Base-by-base conservation (phyloP, 35 echinoderm and acorn worm species). In the Amphiura filiformis region DNA sequence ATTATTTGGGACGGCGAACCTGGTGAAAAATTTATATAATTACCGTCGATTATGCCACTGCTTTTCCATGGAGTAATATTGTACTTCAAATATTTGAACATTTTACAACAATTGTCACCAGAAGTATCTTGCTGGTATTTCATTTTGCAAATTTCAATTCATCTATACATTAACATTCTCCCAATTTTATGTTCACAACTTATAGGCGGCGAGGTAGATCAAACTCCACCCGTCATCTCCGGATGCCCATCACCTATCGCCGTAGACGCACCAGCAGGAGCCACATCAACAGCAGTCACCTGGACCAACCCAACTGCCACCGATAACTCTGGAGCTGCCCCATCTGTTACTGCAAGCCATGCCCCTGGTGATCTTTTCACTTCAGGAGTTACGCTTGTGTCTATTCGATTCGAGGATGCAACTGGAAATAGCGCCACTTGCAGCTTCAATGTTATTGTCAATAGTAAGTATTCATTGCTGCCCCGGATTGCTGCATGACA, bases 241-340 rank as follows among this genome's bases (percentile, higher is more conserved):
- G 44, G 44, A 20, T 52, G 44, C 44, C 44, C 44, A 52, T 52
- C 44, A 11, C 7, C 7, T 52, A 20, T 52, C 20, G 7, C 7
- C 7, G 44, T 52, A 7, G 20, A 7, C 44, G 44, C 44, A 11
- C 7, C 44, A 52, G 44, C 44, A 11, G 65, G 84, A 20, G 80
- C 82, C 23, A 56, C 40, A 18, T 39, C 57, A n/a, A 38, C 57
- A 0, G 39, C 39, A 28, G 89, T 84, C 22, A 56, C 83, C 15
- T 94, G 80, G 88, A 78, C 39, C 2, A 39, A 36, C 34, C 89
- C 93, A 1, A 95, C 86, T 1, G 89, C 85, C 0, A 88, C 75
- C 12, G 93, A 94, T 56, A 94, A 88, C 81, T 94, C 93, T 23
- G 93, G 93, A 30, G 38, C 41, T 37, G 85, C 81, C 5, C 76